Percentiles rank a stretch among this genome's conserved stretches.
Conservation (phyloP, 2,113 vertebrate species). For the Henicopernis longicauda region DNA sequence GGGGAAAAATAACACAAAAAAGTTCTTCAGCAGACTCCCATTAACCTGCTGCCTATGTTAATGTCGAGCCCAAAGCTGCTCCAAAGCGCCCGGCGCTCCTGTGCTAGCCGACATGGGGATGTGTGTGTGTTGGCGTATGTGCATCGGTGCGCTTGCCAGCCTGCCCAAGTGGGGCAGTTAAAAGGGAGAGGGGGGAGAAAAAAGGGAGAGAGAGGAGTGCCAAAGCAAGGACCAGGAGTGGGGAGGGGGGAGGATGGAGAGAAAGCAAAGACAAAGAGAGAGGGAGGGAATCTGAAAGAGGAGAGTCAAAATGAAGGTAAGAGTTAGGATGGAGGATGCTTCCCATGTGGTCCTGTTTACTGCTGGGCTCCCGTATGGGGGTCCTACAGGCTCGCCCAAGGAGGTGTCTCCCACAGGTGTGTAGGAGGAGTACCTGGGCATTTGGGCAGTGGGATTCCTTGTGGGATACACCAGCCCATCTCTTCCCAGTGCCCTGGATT, state of each 20-base stretch:
- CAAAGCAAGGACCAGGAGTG: neutral
- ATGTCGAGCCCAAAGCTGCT: neutral
- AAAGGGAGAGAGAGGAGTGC: neutral
- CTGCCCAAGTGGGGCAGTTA: neutral
- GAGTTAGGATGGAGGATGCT: neutral
- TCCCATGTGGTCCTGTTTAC: fast-evolving
- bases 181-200: neutral
- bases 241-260: neutral
- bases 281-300: neutral
- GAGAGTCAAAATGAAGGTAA: neutral
- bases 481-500: neutral
- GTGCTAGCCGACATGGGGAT: fast-evolving
- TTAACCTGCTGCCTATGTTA: neutral
- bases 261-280: neutral
- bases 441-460: neutral
- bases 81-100: fast-evolving
- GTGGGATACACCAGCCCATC: neutral
- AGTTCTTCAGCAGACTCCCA: constrained; percentile 8
- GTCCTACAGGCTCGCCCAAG: fast-evolving
- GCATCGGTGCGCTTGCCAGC: neutral
- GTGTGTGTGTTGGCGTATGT: neutral
- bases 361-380: fast-evolving
- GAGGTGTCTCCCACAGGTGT: neutral
- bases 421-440: neutral
- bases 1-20: constrained; percentile 17